A percentile compares a stretch with the other conserved stretches of the same genome.
Evolutionary conservation across 2,888 invertebrate species (phyloP).

Genomic region (Spilarctia lutea): DNA sequence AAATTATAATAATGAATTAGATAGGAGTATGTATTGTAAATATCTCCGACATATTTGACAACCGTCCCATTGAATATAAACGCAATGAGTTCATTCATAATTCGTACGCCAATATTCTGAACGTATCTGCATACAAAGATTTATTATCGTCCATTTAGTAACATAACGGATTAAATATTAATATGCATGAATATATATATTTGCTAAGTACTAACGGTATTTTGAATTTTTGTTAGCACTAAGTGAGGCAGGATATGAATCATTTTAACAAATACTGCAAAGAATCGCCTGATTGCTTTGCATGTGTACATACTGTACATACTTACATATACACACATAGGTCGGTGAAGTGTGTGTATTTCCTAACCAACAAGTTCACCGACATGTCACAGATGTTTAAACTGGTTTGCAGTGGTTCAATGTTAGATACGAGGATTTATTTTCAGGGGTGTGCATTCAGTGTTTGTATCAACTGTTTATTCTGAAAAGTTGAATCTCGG

Average conservation of each 20-base stretch:
- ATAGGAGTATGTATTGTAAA: background rate
- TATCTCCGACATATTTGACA: slow-evolving; percentile 6
- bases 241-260: background rate
- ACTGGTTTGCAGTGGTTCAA: background rate
- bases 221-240: slow-evolving; percentile 1
- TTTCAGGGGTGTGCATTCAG: background rate
- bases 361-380: background rate
- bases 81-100: background rate
- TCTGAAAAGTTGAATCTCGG: background rate
- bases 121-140: background rate
- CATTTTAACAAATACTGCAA: background rate
- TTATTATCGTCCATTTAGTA: background rate
- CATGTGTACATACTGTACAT: background rate
- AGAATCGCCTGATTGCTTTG: background rate
- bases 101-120: background rate
- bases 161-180: slow-evolving; percentile 10
- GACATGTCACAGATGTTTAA: background rate
- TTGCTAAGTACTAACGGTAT: slow-evolving; percentile 3
- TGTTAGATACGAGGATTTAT: background rate
- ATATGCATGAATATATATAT: background rate
- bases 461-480: background rate
- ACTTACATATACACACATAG: background rate
- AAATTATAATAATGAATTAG: background rate
- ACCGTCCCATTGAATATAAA: slow-evolving; percentile 4
- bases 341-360: background rate